phyloP scores from a whole-genome alignment of 2,113 vertebrate species.

The Erythrocercus mccallii region DNA sequence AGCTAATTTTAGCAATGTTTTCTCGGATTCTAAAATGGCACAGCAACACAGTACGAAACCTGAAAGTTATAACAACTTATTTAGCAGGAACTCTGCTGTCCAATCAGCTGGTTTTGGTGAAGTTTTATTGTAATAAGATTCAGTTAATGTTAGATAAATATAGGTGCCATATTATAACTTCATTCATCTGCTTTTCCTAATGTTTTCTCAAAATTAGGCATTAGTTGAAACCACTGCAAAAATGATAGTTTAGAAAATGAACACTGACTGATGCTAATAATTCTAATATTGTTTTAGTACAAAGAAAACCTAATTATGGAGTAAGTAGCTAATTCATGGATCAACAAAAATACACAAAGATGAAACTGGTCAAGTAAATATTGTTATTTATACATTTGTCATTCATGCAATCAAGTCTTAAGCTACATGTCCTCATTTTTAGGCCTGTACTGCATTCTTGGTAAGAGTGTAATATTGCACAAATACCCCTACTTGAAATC shows the following conservation, averaged over 20 bases:
- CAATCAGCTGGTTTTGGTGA: neutral
- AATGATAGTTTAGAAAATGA: neutral
- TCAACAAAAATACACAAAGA: neutral
- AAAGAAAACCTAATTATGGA: neutral
- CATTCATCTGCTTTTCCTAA: neutral
- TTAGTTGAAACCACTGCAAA: neutral
- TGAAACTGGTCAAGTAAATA: neutral
- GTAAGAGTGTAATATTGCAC: neutral
- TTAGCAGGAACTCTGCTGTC: neutral
- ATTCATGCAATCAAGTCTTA: neutral
- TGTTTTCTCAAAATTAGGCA: neutral
- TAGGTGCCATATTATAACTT: neutral
- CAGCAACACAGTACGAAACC: neutral
- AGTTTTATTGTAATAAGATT: neutral
- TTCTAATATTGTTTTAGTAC: neutral
- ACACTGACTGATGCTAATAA: neutral
- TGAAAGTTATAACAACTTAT: neutral
- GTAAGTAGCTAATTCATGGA: neutral
- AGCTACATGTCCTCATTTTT: neutral
- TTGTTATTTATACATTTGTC: neutral
- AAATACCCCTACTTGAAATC: neutral
- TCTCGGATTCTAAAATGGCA: constrained; percentile 45
- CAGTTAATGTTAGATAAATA: neutral
- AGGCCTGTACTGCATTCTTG: neutral
- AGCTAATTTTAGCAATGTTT: constrained; percentile 70